These are phyloP conservation scores for Formica aserva DNA, from an alignment of 2,888 invertebrate genomes.

Conservation along the genomic window DNA sequence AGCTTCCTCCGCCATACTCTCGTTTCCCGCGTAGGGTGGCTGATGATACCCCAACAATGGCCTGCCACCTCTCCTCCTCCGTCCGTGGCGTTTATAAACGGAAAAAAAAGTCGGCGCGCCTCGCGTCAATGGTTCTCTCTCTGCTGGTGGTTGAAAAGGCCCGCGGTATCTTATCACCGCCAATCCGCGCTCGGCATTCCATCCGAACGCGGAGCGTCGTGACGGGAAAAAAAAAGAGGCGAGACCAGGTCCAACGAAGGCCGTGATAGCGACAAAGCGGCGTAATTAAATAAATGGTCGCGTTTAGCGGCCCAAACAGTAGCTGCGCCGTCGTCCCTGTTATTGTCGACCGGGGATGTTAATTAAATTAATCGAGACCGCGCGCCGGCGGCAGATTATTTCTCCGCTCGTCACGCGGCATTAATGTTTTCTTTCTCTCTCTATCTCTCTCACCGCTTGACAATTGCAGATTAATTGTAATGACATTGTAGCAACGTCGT, in stretches of 20 bases:
- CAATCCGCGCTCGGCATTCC: conserved; percentile 72
- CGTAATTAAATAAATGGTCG: conserved; percentile 69
- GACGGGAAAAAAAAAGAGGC: conserved; percentile 38
- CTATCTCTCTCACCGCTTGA: conserved; percentile 5
- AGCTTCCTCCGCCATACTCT: conserved; percentile 52
- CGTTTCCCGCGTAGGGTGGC: conserved; percentile 53
- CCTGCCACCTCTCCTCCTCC: conserved; percentile 23
- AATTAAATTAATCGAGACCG: conserved; percentile 57
- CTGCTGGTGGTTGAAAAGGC: conserved; percentile 69
- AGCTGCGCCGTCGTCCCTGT: conserved; percentile 13
- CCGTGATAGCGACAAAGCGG: conserved; percentile 64
- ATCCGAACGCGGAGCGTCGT: conserved; percentile 36
- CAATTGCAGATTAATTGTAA: conserved; percentile 50
- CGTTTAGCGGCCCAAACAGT: conserved; percentile 48
- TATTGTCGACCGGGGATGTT: conserved; percentile 47
- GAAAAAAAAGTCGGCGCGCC: conserved; percentile 73
- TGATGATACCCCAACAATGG: conserved; percentile 73
- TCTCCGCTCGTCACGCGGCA: conserved; percentile 45
- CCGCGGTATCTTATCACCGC: conserved; percentile 73
- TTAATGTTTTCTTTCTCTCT: conserved; percentile 19
- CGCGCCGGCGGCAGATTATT: conserved; percentile 50
- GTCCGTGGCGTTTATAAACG: conserved; percentile 71
- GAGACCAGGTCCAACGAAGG: conserved; percentile 48
- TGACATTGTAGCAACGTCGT: conserved; percentile 22
- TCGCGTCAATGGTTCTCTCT: conserved; percentile 64